phyloP scores from a whole-genome alignment of 2,113 vertebrate genomes.

The Nothobranchius kuhntae region DNA sequence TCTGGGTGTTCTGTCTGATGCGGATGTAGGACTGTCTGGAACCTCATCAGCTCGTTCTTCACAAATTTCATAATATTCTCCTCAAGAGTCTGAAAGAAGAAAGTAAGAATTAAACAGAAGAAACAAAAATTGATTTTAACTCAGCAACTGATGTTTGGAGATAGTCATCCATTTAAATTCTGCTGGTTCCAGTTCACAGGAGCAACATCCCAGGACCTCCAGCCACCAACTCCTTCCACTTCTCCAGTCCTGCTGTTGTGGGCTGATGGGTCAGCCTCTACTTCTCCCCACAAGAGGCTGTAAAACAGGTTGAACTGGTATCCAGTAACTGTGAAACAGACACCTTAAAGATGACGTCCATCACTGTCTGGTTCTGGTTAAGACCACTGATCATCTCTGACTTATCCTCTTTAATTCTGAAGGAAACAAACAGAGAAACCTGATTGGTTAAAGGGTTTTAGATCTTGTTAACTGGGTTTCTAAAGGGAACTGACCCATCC shows the following conservation, averaged over 20 bases:
- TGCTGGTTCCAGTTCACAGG: too few species aligned
- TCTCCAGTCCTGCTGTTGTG: too few species aligned
- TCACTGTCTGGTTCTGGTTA: not conserved
- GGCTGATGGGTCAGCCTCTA: too few species aligned
- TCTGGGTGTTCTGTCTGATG: not conserved
- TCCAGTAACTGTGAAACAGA: not conserved
- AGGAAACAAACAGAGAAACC: not conserved
- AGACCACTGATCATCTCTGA: not conserved
- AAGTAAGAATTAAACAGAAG: not conserved
- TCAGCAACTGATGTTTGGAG: too few species aligned
- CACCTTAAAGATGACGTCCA: conserved; percentile 4
- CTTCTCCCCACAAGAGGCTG: too few species aligned
- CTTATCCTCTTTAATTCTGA: not conserved
- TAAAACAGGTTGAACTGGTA: not conserved
- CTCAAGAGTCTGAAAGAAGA: conserved; percentile 9
- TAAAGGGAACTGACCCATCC: not conserved
- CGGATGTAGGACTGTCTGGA: not conserved
- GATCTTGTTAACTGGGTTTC: too few species aligned
- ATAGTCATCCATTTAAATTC: too few species aligned
- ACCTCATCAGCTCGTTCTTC: not conserved
- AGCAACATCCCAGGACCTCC: too few species aligned
- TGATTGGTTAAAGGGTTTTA: not conserved
- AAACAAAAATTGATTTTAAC: not conserved
- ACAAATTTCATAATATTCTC: not conserved
- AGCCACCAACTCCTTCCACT: too few species aligned